phyloP scores from a whole-genome alignment of 2,113 vertebrate genomes.

The Poeciliopsis occidentalis region DNA sequence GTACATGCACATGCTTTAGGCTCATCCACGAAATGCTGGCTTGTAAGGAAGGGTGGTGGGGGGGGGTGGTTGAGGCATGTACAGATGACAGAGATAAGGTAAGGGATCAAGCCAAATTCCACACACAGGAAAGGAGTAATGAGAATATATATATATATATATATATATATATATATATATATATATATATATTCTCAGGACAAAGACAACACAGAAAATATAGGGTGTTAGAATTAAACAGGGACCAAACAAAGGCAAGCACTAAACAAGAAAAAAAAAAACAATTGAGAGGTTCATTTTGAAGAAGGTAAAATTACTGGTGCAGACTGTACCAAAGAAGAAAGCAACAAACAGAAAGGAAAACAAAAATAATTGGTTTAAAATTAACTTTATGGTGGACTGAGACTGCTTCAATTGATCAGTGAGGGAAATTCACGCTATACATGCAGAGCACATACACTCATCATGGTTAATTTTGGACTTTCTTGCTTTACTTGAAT shows the following conservation, averaged over 20 bases:
- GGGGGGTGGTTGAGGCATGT: slow-evolving; percentile 49
- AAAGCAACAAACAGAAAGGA: slow-evolving; percentile 32
- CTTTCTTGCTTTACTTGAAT: background rate
- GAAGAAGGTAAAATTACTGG: slow-evolving; percentile 25
- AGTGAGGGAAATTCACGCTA: slow-evolving; percentile 7
- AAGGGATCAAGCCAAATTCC: slow-evolving; percentile 58
- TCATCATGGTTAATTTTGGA: background rate
- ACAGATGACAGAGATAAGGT: slow-evolving; percentile 63
- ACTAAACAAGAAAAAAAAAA: slow-evolving; percentile 17
- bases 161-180: no score
- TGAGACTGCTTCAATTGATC: slow-evolving; percentile 21
- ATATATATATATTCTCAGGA: slow-evolving; percentile 40
- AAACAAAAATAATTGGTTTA: slow-evolving; percentile 21
- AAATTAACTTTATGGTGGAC: slow-evolving; percentile 26
- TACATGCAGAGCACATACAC: no score
- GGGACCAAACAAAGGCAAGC: slow-evolving; percentile 39
- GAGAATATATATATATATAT: slow-evolving; percentile 11
- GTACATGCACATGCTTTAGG: slow-evolving; percentile 54
- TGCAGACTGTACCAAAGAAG: slow-evolving; percentile 15
- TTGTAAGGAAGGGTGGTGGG: background rate
- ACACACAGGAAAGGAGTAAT: slow-evolving; percentile 42
- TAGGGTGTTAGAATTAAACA: slow-evolving; percentile 37
- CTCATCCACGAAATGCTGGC: slow-evolving; percentile 22
- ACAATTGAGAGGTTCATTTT: slow-evolving; percentile 6
- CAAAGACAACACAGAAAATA: slow-evolving; percentile 62